phyloP scores from a whole-genome alignment of 2,113 vertebrate genomes.

The Pungitius pungitius region DNA sequence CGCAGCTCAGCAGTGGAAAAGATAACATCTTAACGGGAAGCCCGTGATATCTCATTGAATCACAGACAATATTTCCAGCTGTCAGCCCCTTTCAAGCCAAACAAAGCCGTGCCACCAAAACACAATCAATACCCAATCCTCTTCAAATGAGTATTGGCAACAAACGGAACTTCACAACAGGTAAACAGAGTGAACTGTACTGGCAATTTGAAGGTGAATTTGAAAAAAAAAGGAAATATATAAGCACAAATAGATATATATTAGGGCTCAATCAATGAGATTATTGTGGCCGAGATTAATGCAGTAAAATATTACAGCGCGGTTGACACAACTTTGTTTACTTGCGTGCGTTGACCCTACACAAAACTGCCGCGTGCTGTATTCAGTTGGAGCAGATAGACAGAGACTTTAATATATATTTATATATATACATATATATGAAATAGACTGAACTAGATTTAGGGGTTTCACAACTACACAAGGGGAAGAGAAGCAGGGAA shows the following conservation, averaged over 20 bases:
- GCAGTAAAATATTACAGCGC: no score
- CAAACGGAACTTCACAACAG: slow-evolving; percentile 25
- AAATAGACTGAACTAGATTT: not conserved
- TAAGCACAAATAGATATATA: no score
- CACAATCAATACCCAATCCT: slow-evolving; percentile 56
- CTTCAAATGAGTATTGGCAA: slow-evolving; percentile 31
- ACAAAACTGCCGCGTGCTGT: no score
- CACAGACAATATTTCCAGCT: slow-evolving; percentile 39
- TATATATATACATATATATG: no score
- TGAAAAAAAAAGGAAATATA: slow-evolving; percentile 24
- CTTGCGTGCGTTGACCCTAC: no score
- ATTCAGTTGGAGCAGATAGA: no score
- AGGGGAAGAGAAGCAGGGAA: slow-evolving; percentile 26
- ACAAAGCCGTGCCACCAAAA: slow-evolving; percentile 44
- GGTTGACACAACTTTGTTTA: no score
- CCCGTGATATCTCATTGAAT: slow-evolving; percentile 34
- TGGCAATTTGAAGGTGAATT: slow-evolving; percentile 19
- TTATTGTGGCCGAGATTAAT: no score
- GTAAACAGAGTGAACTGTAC: slow-evolving; percentile 20
- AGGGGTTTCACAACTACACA: not conserved
- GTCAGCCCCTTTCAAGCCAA: slow-evolving; percentile 37
- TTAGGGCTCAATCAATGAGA: no score
- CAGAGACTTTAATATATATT: no score
- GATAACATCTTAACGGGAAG: slow-evolving; percentile 14
- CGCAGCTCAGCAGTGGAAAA: slow-evolving; percentile 1